Evolutionary conservation across 2,888 invertebrate genomes (phyloP), one percentile per base, ranked within the genome.

Genomic region (Stratiomys singularior): DNA sequence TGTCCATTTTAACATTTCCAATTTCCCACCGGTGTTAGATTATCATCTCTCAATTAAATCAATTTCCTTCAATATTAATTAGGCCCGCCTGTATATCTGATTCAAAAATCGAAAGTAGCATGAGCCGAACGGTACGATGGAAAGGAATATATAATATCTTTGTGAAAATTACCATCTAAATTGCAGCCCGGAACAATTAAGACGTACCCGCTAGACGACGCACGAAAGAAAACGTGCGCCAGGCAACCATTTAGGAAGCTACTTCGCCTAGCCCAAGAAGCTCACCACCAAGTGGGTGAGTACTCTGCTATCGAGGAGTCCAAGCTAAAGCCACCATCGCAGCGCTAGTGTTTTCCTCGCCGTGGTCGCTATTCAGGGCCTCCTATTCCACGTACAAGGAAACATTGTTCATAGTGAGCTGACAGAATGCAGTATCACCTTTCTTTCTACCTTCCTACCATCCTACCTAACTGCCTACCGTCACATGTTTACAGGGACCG

Each of bases 181-280:
- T 77, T 77, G 67, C 69, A 28, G 30, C 60, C 44, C 69, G 60
- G 46, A 77, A 77, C 77, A 77, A 77, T 77, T 77, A 77, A 77
- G 77, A 76, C 67, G 64, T 67, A 58, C 27, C 64, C 30, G 64
- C 64, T 64, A 5, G 64, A n/a, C 28, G 13, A 28, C 1, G 11
- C n/a, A 28, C 28, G 64, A 27, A 28, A 5, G 23, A 11, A 28
- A 64, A 64, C 64, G 64, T 64, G 64, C 30, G 30, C 64, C 15
- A 11, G 4, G 44, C 37, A 44, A 23, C 47, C 69, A 47, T 69
- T 69, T 69, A 47, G 25, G 30, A 37, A 37, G 37, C 60, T 60
- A 60, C 21, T 23, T 60, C 3, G 9, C 18, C 52, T 37, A 18
- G 15, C 52, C 60, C 9, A 60, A 21, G 25, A 18, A 21, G 25